A percentile compares a stretch with the other conserved stretches of the same genome.
Conservation (phyloP, 2,888 invertebrate species). For the Bellardia bayeri region DNA sequence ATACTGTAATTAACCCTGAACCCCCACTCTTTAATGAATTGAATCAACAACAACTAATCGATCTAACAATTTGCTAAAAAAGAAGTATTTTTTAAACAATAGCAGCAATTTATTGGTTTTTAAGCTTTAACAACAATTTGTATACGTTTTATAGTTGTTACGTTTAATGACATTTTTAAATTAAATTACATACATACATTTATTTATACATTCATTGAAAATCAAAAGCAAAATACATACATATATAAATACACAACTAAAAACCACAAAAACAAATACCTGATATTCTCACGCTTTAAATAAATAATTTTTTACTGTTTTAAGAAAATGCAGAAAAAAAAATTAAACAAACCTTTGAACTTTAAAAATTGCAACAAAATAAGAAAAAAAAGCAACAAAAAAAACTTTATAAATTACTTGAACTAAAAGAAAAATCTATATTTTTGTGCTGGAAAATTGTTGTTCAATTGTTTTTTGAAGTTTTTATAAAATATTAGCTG, state of each 20-base stretch:
- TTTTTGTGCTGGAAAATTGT: too few species aligned
- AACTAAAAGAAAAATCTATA: too few species aligned
- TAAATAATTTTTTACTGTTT: slow-evolving; percentile 10
- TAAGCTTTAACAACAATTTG: not conserved
- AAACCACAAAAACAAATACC: slow-evolving; percentile 11
- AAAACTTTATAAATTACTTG: not conserved
- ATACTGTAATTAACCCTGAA: too few species aligned
- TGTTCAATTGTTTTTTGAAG: not conserved
- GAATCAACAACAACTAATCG: too few species aligned
- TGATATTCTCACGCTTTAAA: slow-evolving; percentile 56
- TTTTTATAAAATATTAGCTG: not conserved
- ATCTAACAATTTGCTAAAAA: too few species aligned
- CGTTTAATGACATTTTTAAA: slow-evolving; percentile 8
- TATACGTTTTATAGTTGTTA: not conserved
- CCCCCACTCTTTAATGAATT: too few species aligned
- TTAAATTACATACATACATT: not conserved
- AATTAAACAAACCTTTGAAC: slow-evolving; percentile 42
- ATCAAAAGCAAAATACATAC: not conserved
- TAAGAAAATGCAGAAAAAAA: not conserved
- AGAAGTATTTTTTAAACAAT: too few species aligned
- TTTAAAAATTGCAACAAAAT: slow-evolving; percentile 28
- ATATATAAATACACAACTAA: not conserved
- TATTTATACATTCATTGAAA: not conserved
- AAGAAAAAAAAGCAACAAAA: slow-evolving; percentile 4
- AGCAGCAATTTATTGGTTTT: too few species aligned